These are phyloP conservation scores for Meiosimyza decipiens DNA, from an alignment of 2,888 invertebrate species.

Conservation along the genomic window DNA sequence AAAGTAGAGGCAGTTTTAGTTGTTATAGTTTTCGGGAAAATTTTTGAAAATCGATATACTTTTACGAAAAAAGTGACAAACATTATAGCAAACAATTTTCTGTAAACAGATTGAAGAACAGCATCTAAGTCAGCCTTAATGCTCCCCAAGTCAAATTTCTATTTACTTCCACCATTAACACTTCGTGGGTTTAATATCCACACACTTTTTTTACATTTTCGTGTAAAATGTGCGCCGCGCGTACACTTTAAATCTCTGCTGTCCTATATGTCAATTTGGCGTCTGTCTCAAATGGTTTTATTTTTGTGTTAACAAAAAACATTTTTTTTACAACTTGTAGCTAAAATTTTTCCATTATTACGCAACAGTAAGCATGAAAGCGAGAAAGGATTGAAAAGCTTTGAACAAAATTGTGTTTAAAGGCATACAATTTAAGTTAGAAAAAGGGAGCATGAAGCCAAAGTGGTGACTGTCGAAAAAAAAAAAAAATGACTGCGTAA, in stretches of 20 bases:
- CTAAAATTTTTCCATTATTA: slow-evolving; percentile 24
- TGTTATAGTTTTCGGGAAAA: too few species aligned
- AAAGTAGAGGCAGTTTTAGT: too few species aligned
- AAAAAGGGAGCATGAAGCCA: background rate
- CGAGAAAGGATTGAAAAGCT: background rate
- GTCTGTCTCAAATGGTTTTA: slow-evolving; percentile 14
- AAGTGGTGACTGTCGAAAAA: background rate
- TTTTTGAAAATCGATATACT: too few species aligned
- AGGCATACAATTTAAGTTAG: background rate
- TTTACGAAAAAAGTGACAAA: too few species aligned
- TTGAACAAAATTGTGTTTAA: background rate
- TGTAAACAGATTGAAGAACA: too few species aligned
- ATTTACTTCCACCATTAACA: too few species aligned
- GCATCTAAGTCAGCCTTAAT: too few species aligned
- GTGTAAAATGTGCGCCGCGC: background rate
- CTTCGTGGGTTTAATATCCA: too few species aligned
- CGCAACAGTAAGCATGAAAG: slow-evolving; percentile 27
- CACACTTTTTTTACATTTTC: slow-evolving; percentile 4
- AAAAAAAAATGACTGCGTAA: background rate
- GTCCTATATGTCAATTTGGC: slow-evolving; percentile 13
- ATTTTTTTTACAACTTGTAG: slow-evolving; percentile 20
- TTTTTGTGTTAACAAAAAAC: background rate
- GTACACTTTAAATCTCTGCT: too few species aligned
- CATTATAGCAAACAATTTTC: too few species aligned
- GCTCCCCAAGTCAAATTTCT: too few species aligned